Base-by-base conservation (phyloP, 1,140 invertebrate genomes). In the Cyclina sinensis region DNA sequence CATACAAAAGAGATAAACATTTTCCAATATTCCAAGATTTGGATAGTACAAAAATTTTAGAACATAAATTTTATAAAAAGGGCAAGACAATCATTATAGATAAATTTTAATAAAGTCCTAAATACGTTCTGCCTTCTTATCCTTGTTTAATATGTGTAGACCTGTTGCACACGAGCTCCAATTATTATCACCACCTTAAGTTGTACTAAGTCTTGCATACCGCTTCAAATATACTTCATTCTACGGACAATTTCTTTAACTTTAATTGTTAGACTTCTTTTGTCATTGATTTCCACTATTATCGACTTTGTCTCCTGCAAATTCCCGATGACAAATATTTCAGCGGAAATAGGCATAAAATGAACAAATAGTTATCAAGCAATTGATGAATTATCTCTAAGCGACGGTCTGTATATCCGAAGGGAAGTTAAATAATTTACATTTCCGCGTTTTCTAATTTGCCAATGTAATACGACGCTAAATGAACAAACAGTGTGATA, bases 261-360 rank as follows among this genome's bases (percentile, higher is more conserved):
- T 62, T 62, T 62, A 62, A 62, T 62, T 62, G 57, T 62, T 62
- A 4, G n/a, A 4, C 16, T 24, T 62, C 27, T 62, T 27, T 62
- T 37, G 18, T 27, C 0, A 37, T 70, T 27, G 65, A 70, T 37
- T 70, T 70, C 24, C 37, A 70, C 32, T 18, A 37, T 70, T 70
- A 70, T 70, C 65, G 37, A 39, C 12, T 12, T 7, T n/a, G 32
- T 70, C 32, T 39, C 24, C 32, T 14, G 35, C 65, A 35, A 37
- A 70, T 39, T 37, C 65, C 35, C 65, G 32, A 37, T 70, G 65
- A 70, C 65, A 70, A 70, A 39, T 70, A 70, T 70, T n/a, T 70
- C 14, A 70, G 65, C 65, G 65, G 65, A 70, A 70, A 70, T 70
- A 70, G 18, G 32, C 65, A 70, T 70, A 37, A 70, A 35, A 37